Percentiles rank a stretch among this genome's conserved stretches.
phyloP scores from a whole-genome alignment of 2,888 invertebrate species.

The Digitonthophagus gazella region DNA sequence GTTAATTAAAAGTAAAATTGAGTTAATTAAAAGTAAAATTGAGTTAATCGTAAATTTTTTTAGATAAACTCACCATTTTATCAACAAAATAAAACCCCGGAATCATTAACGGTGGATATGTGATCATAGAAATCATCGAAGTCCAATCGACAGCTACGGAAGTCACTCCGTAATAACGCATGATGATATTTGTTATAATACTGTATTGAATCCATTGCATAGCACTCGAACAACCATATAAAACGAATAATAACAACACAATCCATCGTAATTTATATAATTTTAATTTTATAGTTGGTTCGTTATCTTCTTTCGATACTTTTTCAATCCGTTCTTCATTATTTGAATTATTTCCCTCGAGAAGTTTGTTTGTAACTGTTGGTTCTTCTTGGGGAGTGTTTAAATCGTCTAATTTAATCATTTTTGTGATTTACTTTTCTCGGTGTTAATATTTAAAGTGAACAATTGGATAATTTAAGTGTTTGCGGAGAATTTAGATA shows the following conservation, averaged over 20 bases:
- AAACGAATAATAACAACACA: constrained; percentile 77
- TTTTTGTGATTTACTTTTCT: too few species aligned
- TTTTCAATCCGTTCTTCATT: too few species aligned
- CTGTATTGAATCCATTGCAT: constrained; percentile 96
- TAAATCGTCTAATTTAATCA: too few species aligned
- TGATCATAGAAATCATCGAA: constrained; percentile 93
- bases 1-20: not conserved
- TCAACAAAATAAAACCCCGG: constrained; percentile 94
- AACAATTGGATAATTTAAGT: too few species aligned
- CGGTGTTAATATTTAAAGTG: too few species aligned
- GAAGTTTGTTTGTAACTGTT: too few species aligned
- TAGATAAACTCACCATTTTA: constrained; percentile 76
- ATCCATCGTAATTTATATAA: constrained; percentile 70
- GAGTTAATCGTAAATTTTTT: too few species aligned
- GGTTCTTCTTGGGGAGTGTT: too few species aligned
- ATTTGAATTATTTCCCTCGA: too few species aligned
- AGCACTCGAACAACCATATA: constrained; percentile 86
- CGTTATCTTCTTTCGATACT: too few species aligned
- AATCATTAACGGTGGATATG: constrained; percentile 92
- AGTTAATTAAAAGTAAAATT: not conserved
- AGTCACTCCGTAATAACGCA: constrained; percentile 69
- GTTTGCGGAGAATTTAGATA: too few species aligned
- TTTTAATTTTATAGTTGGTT: too few species aligned
- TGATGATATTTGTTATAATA: constrained; percentile 82
- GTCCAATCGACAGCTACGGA: constrained; percentile 86